Evolutionary conservation across 2,888 invertebrate species (phyloP).

Genomic region (Orthosia incerta): DNA sequence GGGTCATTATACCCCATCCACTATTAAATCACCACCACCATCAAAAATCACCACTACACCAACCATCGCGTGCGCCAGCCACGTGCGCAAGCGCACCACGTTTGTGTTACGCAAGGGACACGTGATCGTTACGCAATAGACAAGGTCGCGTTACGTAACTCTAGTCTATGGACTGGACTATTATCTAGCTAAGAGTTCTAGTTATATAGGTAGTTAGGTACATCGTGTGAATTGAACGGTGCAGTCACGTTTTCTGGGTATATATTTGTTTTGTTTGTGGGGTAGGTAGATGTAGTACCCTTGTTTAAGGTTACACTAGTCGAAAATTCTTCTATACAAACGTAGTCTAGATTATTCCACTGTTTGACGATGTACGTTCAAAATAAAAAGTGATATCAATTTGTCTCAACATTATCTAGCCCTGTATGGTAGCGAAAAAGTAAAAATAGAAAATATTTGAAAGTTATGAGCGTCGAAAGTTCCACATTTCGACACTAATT

Average conservation of each 20-base stretch:
- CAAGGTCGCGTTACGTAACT: conserved; percentile 79
- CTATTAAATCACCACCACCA: conserved; percentile 9
- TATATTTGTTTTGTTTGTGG: neutral
- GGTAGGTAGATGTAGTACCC: no score
- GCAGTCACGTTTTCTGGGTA: conserved; percentile 46
- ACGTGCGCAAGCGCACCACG: conserved; percentile 71
- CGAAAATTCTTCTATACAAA: no score
- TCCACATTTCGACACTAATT: no score
- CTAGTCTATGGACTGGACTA: conserved; percentile 53
- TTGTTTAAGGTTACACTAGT: no score
- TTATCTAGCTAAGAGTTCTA: conserved; percentile 47
- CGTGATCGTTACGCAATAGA: conserved; percentile 71
- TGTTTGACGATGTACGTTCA: no score
- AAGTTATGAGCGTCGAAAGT: no score
- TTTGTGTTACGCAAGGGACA: conserved; percentile 72
- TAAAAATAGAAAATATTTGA: no score
- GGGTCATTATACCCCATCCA: neutral
- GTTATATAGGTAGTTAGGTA: conserved; percentile 9
- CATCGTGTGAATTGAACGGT: conserved; percentile 1
- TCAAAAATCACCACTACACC: conserved; percentile 27
- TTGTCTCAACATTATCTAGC: no score
- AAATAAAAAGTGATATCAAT: no score
- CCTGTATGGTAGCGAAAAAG: no score
- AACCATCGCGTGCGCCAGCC: conserved; percentile 67
- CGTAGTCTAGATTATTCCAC: no score